Conservation (phyloP, 1,140 invertebrate species). For the Pteromalus puparum region DNA sequence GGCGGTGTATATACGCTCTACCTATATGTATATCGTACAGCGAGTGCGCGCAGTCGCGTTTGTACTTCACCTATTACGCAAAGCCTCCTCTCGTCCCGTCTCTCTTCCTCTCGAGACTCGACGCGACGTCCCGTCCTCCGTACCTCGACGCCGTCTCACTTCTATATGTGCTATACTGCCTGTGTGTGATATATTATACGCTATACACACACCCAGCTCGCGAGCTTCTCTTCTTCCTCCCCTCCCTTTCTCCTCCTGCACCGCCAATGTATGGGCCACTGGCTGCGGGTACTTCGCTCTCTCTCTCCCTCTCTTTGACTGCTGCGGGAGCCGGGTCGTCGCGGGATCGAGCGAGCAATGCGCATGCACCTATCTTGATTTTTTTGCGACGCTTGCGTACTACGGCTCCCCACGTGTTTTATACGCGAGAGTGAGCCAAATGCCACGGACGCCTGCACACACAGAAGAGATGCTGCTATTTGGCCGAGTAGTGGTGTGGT, state of each 20-base stretch:
- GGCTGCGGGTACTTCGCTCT: neutral
- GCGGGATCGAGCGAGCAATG: neutral
- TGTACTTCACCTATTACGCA: slow-evolving; percentile 35
- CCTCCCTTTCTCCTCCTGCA: neutral
- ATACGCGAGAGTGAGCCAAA: slow-evolving; percentile 1
- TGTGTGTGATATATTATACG: too few species aligned
- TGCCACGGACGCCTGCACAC: too few species aligned
- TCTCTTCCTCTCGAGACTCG: neutral
- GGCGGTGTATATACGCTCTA: too few species aligned
- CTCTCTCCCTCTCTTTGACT: neutral
- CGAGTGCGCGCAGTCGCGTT: neutral
- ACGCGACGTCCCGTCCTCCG: neutral
- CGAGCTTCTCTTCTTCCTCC: neutral
- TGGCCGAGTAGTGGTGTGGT: too few species aligned
- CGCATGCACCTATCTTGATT: slow-evolving; percentile 41
- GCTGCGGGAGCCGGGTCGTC: neutral
- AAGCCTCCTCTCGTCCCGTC: neutral
- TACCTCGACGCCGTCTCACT: too few species aligned
- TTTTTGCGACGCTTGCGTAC: slow-evolving; percentile 53
- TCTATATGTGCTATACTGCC: too few species aligned
- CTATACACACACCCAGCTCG: too few species aligned
- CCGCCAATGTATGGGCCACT: neutral
- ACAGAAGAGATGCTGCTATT: too few species aligned
- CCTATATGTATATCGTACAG: too few species aligned
- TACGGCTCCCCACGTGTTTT: slow-evolving; percentile 51